Evolutionary conservation across 2,888 invertebrate genomes (phyloP).

Genomic region (Yponomeuta plumbellus): DNA sequence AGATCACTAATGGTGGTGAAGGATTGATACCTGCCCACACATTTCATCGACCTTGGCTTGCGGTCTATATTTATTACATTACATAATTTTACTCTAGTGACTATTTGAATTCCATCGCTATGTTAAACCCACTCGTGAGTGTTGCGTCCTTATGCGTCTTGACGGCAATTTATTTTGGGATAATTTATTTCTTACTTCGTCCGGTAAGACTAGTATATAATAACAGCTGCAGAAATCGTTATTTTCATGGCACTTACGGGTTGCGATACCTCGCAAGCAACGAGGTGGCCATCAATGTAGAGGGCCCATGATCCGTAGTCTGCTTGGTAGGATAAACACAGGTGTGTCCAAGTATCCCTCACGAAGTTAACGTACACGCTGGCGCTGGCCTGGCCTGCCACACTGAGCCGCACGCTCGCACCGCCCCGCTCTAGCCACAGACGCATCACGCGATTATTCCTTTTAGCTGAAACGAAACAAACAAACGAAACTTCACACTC

Average conservation of each 20-base stretch:
- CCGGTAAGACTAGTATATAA: too few species aligned
- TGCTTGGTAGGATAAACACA: conserved; percentile 81
- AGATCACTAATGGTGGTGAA: background rate
- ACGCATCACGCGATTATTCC: conserved; percentile 64
- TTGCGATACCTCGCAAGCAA: conserved; percentile 50
- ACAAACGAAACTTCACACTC: background rate
- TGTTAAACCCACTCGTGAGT: background rate
- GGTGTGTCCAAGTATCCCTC: conserved; percentile 77
- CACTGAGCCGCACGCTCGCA: conserved; percentile 70
- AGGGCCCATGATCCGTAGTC: conserved; percentile 77
- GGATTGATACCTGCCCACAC: background rate
- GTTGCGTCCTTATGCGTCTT: background rate
- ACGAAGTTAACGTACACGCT: conserved; percentile 57
- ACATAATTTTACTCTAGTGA: background rate
- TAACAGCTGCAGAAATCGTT: too few species aligned
- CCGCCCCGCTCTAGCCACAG: conserved; percentile 79
- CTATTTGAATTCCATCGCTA: background rate
- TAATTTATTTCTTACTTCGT: too few species aligned
- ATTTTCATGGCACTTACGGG: conserved; percentile 37
- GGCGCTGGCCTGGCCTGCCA: conserved; percentile 70
- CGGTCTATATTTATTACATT: background rate
- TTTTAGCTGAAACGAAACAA: conserved; percentile 61
- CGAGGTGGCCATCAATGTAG: conserved; percentile 76
- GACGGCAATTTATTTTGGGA: background rate
- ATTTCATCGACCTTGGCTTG: background rate